phyloP scores from a whole-genome alignment of 2,113 vertebrate genomes.

The Percopsis transmontana region DNA sequence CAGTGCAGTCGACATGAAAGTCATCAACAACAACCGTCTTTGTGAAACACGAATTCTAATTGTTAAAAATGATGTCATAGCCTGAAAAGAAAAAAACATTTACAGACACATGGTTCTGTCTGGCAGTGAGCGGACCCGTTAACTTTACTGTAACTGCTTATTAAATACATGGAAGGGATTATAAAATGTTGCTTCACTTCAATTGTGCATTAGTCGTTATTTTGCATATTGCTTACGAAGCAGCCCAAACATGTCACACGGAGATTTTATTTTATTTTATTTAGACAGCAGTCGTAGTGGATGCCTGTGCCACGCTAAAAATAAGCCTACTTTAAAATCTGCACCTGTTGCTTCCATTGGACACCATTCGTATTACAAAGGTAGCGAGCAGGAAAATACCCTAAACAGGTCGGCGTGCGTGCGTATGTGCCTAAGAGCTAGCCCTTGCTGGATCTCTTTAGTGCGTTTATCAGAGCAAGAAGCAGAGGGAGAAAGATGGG shows the following conservation, averaged over 20 bases:
- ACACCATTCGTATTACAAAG: constrained; percentile 47
- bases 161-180: too few relatives aligned
- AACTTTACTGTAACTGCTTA: too few relatives aligned
- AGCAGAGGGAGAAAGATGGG: not conserved
- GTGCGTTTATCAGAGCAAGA: not conserved
- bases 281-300: constrained; percentile 17
- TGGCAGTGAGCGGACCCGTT: too few relatives aligned
- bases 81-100: not conserved
- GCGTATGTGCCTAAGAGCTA: constrained; percentile 1
- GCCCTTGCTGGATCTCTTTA: constrained; percentile 5
- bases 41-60: constrained; percentile 35
- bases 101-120: too few relatives aligned
- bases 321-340: constrained; percentile 42
- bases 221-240: not conserved
- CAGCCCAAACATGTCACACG: not conserved
- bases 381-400: not conserved
- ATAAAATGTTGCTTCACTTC: not conserved
- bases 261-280: not conserved
- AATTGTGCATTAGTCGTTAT: not conserved
- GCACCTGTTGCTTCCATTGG: constrained; percentile 69
- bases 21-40: constrained; percentile 7
- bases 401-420: constrained; percentile 2
- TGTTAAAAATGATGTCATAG: constrained; percentile 5
- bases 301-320: constrained; percentile 32
- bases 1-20: not conserved